Conservation (phyloP, 2,113 vertebrate genomes). For the Pachycephala philippinensis region DNA sequence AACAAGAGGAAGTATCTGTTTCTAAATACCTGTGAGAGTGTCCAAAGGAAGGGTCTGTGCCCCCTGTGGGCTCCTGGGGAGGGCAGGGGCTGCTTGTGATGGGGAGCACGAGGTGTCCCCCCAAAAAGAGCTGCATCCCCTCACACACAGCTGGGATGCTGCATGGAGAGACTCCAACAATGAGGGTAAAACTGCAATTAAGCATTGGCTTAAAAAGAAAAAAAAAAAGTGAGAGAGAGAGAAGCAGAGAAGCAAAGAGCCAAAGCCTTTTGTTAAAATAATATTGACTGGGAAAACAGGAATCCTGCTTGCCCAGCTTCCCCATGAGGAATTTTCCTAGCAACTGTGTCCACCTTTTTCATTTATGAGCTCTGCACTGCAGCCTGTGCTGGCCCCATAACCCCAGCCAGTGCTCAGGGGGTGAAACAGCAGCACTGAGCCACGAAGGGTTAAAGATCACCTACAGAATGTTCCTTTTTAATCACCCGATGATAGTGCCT, state of each 20-base stretch:
- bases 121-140: background rate
- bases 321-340: background rate
- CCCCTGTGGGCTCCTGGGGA: background rate
- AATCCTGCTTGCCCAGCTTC: background rate
- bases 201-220: background rate
- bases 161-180: accelerated
- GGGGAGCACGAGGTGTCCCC: background rate
- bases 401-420: background rate
- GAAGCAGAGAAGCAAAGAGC: background rate
- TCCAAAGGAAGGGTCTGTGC: background rate
- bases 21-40: background rate
- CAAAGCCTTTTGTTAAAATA: background rate
- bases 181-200: background rate
- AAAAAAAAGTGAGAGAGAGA: background rate
- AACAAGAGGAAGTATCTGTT: constrained; percentile 53
- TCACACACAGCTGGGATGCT: background rate
- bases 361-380: background rate
- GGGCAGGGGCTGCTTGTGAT: background rate
- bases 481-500: too few relatives aligned
- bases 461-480: background rate
- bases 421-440: background rate
- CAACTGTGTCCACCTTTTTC: background rate
- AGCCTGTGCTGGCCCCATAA: background rate
- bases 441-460: background rate
- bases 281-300: background rate